Conservation (phyloP, 2,113 vertebrate species). For the Eulemur rufifrons region DNA sequence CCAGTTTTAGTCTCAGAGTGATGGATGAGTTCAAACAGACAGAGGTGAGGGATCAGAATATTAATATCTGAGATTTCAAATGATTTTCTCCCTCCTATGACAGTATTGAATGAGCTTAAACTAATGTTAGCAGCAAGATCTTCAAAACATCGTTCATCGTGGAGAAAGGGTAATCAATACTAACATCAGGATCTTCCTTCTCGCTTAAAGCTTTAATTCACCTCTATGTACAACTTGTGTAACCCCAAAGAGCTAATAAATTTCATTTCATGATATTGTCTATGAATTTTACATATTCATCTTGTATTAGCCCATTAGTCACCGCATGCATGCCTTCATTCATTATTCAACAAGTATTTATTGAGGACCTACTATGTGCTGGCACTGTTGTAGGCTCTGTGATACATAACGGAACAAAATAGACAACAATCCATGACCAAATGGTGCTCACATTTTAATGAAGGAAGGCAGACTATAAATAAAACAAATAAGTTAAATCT, state of each 20-base stretch:
- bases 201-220: conserved; percentile 52
- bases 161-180: conserved; percentile 60
- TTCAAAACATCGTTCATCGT: conserved; percentile 61
- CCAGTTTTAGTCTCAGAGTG: conserved; percentile 9
- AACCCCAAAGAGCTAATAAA: background rate
- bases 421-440: background rate
- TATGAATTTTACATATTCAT: background rate
- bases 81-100: conserved; percentile 19
- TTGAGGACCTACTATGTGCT: background rate
- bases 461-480: background rate
- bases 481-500: background rate
- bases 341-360: background rate
- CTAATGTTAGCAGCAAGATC: conserved; percentile 37
- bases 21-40: conserved; percentile 51
- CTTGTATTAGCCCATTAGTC: background rate
- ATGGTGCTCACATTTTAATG: background rate
- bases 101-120: conserved; percentile 60
- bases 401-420: background rate
- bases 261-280: background rate
- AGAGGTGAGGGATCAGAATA: conserved; percentile 58
- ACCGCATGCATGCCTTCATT: background rate
- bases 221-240: background rate
- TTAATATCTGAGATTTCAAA: background rate
- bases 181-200: background rate
- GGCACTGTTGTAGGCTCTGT: background rate